Percentiles rank a stretch among this genome's conserved stretches.
phyloP scores from a whole-genome alignment of 2,888 invertebrate genomes.

The Congeria kusceri region DNA sequence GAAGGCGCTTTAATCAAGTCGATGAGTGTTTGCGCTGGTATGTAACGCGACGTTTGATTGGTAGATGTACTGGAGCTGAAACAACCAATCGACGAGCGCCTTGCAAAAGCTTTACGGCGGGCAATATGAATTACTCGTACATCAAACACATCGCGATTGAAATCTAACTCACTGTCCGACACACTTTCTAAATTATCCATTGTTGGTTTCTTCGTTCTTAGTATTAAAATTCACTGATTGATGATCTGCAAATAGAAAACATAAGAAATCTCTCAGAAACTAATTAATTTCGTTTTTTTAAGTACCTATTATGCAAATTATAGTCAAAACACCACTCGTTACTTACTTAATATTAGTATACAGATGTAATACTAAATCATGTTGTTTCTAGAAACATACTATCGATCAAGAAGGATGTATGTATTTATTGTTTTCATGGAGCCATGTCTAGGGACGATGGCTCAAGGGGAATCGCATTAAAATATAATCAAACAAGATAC shows the following conservation, averaged over 20 bases:
- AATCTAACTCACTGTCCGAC: conserved; percentile 71
- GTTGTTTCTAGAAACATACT: too few relatives aligned
- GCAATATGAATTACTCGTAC: conserved; percentile 45
- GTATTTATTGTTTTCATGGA: too few relatives aligned
- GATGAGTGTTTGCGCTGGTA: conserved; percentile 58
- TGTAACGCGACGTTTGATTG: conserved; percentile 47
- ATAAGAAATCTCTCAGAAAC: neutral
- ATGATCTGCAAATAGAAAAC: neutral
- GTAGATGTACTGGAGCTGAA: conserved; percentile 52
- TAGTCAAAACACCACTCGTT: too few relatives aligned
- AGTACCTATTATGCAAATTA: too few relatives aligned
- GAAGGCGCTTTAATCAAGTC: conserved; percentile 67
- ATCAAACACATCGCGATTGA: conserved; percentile 55
- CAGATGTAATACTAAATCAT: too few relatives aligned
- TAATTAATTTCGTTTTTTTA: too few relatives aligned
- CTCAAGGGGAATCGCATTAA: too few relatives aligned
- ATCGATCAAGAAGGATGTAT: too few relatives aligned
- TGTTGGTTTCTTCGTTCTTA: neutral
- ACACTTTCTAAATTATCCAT: conserved; percentile 68
- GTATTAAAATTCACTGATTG: neutral
- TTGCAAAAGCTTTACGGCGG: conserved; percentile 60
- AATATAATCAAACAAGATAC: too few relatives aligned
- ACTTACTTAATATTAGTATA: too few relatives aligned
- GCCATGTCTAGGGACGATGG: too few relatives aligned
- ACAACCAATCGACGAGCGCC: conserved; percentile 71